Evolutionary conservation across 2,113 vertebrate genomes (phyloP).

Genomic region (Burhinus oedicnemus): DNA sequence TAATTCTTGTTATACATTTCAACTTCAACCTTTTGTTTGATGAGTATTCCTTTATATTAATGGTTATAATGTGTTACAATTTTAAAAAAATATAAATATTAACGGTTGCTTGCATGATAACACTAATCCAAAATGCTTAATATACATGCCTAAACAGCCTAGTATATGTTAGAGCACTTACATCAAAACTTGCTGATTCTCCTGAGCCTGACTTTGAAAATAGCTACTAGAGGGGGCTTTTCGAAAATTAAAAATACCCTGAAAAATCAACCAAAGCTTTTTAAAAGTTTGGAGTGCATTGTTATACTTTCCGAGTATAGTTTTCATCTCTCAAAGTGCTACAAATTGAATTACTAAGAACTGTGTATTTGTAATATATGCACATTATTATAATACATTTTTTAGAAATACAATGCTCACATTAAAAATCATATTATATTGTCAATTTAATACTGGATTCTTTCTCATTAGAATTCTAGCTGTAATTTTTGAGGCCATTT

Average conservation of each 20-base stretch:
- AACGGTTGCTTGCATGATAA: background rate
- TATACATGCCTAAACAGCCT: background rate
- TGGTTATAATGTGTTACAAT: background rate
- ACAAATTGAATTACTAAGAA: background rate
- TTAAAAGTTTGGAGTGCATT: background rate
- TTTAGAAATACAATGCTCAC: background rate
- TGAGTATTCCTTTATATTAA: background rate
- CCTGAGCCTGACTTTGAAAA: background rate
- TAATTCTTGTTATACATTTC: background rate
- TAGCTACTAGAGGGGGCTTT: background rate
- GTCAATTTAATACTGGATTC: background rate
- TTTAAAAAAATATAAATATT: background rate
- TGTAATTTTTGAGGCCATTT: background rate
- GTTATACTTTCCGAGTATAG: background rate
- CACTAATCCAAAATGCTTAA: background rate
- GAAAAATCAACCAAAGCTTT: background rate
- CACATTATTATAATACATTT: background rate
- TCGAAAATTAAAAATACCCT: background rate
- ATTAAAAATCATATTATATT: background rate
- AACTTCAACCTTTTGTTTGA: background rate
- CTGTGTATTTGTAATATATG: background rate
- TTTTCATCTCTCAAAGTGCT: background rate
- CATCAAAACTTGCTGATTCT: background rate
- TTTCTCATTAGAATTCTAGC: background rate
- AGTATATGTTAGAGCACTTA: background rate